phyloP scores from a whole-genome alignment of 2,888 invertebrate species.

The Macroteleia sp. region DNA sequence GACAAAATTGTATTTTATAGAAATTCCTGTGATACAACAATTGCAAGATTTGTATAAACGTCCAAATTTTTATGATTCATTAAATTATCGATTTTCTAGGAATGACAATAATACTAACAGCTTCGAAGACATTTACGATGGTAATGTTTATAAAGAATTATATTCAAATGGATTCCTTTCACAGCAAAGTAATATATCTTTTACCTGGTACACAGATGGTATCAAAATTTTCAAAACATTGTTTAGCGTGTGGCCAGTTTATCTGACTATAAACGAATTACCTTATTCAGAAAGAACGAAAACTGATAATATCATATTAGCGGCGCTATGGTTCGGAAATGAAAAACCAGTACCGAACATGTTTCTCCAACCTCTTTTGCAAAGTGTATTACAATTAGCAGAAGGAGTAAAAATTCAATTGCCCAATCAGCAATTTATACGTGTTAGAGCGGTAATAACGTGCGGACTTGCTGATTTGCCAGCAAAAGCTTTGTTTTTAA shows the following conservation, averaged over 20 bases:
- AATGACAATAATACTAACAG: not conserved
- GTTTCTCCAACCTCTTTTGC: slow-evolving; percentile 34
- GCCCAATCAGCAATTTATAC: not conserved
- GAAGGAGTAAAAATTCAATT: slow-evolving; percentile 23
- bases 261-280: slow-evolving; percentile 65
- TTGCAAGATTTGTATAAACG: slow-evolving; percentile 19
- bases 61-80: slow-evolving; percentile 40
- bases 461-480: slow-evolving; percentile 44
- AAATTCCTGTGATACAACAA: slow-evolving; percentile 18
- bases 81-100: slow-evolving; percentile 59
- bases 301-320: slow-evolving; percentile 62
- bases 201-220: slow-evolving; percentile 66
- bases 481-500: slow-evolving; percentile 53
- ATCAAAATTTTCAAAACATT: slow-evolving; percentile 58
- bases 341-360: not conserved
- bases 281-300: slow-evolving; percentile 50
- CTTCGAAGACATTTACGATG: slow-evolving; percentile 35
- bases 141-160: slow-evolving; percentile 15
- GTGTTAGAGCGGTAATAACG: slow-evolving; percentile 26
- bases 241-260: slow-evolving; percentile 59
- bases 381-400: slow-evolving; percentile 17
- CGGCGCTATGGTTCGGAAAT: slow-evolving; percentile 60
- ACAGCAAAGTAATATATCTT: slow-evolving; percentile 17
- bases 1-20: slow-evolving; percentile 37
- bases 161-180: slow-evolving; percentile 19